Base-by-base conservation (phyloP, 2,888 invertebrate species). In the Drosophila emarginata region DNA sequence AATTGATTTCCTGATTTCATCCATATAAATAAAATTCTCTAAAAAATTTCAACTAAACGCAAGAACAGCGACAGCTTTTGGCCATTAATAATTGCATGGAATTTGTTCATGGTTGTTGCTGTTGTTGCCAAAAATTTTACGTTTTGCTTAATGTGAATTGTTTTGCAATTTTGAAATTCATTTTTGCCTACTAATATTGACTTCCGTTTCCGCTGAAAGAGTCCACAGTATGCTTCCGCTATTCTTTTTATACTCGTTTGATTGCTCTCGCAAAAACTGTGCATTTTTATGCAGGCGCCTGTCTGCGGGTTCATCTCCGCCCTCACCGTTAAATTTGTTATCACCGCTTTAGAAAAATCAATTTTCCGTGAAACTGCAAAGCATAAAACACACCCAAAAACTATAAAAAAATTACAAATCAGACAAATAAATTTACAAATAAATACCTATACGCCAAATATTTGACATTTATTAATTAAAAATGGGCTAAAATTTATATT, bases 391-490 rank as follows among this genome's bases (percentile, higher is more conserved):
- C 9, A 28, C 11, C 15, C n/a, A 75, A 60, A 62, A 51, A 61
- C 2, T 37, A 7, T 15, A n/a, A 54, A 61, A 40, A 62, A 57
- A 61, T 61, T 72, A 74, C 77, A 84, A 83, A 83, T 88, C 88
- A 88, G 88, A 80, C 81, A 87, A 84, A 88, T 87, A 84, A 79
- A 84, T 87, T 79, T 74, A 61, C 74, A 86, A 90, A 89, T 86
- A 89, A 89, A 87, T 86, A 77, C 74, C 71, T 80, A 81, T 74
- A 75, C 69, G 76, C 78, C 74, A 70, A 78, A 67, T 77, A 80
- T 80, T 88, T 90, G 90, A 90, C 89, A 83, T 86, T 88, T 90
- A 89, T 89, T 90, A 89, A 89, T 89, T 90, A 89, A 89, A 89
- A 90, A 80, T 70, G 77, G 73, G 72, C 61, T 57, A 75, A 79